Evolutionary conservation across 2,888 invertebrate genomes (phyloP).

Genomic region (Trisateles emortualis): DNA sequence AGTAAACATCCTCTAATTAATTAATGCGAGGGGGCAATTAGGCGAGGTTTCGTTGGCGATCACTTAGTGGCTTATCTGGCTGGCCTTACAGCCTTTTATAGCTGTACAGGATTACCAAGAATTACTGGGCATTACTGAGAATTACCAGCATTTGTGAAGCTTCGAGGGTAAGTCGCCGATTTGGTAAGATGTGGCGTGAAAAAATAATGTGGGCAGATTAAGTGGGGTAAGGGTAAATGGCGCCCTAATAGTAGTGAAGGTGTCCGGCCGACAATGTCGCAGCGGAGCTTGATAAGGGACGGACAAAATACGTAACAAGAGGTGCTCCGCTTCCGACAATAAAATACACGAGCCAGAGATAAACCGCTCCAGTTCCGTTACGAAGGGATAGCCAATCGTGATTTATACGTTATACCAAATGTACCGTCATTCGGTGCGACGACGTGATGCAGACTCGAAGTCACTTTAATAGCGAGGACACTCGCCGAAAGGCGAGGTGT

Average conservation of each 20-base stretch:
- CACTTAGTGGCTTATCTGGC: conserved; percentile 34
- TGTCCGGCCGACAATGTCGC: not conserved
- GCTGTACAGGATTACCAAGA: conserved; percentile 30
- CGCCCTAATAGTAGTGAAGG: not conserved
- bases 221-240: not conserved
- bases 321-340: not conserved
- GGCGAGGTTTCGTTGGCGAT: conserved; percentile 6
- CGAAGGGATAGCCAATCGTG: too few species aligned
- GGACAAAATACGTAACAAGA: not conserved
- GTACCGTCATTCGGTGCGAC: too few species aligned
- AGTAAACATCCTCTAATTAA: conserved; percentile 23
- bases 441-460: too few species aligned
- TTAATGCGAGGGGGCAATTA: conserved; percentile 24
- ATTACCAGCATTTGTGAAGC: not conserved
- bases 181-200: conserved; percentile 1
- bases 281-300: not conserved
- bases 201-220: conserved; percentile 1
- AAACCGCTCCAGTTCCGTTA: not conserved
- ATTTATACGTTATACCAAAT: too few species aligned
- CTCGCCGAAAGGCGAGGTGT: too few species aligned
- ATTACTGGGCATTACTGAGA: conserved; percentile 2
- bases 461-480: too few species aligned
- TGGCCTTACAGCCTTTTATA: conserved; percentile 22
- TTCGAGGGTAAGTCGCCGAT: not conserved
- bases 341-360: not conserved